Percentiles rank a stretch among this genome's conserved stretches.
Conservation (phyloP, 1,140 invertebrate genomes). For the Leptonema lineaticorne region DNA sequence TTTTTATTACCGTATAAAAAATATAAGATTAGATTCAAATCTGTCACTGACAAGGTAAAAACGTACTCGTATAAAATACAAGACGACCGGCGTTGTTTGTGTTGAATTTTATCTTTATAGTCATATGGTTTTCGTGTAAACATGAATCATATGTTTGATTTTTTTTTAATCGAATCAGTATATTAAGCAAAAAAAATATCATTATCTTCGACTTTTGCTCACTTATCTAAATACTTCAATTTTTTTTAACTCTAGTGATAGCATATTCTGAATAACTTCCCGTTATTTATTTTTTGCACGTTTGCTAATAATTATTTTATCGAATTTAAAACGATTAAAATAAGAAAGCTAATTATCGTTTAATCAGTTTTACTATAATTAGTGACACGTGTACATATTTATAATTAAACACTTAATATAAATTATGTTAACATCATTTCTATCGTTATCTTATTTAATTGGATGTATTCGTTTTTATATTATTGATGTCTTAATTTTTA, state of each 20-base stretch:
- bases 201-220: background rate
- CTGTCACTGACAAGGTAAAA: background rate
- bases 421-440: too few species aligned
- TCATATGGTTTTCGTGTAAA: background rate
- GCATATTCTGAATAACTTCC: conserved; percentile 18
- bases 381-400: too few species aligned
- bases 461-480: too few species aligned
- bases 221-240: background rate
- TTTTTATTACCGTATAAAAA: too few species aligned
- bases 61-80: background rate
- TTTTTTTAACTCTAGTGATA: too few species aligned
- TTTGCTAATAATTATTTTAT: too few species aligned
- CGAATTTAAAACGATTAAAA: too few species aligned
- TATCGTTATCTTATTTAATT: too few species aligned
- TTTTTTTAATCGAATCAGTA: background rate
- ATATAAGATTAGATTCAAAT: background rate
- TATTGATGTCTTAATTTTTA: too few species aligned
- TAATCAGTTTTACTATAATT: too few species aligned
- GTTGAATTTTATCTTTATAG: background rate
- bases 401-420: too few species aligned
- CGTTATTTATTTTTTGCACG: background rate
- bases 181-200: background rate
- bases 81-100: background rate
- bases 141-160: background rate
- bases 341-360: too few species aligned